Evolutionary conservation across 2,113 vertebrate species (phyloP).

Genomic region (Anser cygnoides): DNA sequence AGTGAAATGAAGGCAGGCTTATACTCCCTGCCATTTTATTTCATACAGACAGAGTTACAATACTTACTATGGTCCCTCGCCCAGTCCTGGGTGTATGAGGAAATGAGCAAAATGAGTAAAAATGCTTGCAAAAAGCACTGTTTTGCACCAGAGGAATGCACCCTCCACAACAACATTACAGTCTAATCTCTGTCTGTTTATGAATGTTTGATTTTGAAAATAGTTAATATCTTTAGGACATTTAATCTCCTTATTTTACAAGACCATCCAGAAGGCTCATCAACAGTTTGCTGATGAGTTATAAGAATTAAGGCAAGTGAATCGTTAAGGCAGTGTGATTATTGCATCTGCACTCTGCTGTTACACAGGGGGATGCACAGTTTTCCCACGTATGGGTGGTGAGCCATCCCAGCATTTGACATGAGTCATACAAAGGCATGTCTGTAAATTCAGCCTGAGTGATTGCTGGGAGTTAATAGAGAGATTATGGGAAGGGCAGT

Average conservation of each 20-base stretch:
- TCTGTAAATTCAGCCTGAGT: background rate
- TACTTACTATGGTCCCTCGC: background rate
- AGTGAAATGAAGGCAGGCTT: background rate
- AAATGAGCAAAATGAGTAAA: background rate
- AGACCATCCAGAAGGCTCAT: background rate
- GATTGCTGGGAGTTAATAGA: background rate
- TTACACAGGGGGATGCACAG: background rate
- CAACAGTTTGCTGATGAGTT: background rate
- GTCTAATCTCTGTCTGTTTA: background rate
- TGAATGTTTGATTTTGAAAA: background rate
- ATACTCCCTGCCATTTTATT: background rate
- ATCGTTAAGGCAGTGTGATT: accelerated
- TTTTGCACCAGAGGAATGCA: background rate
- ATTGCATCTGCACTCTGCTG: accelerated
- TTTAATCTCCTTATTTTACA: background rate
- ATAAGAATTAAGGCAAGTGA: background rate
- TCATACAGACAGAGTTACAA: background rate
- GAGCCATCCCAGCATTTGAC: background rate
- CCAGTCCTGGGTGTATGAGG: background rate
- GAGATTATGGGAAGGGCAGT: background rate
- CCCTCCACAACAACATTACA: background rate
- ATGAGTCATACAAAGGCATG: background rate
- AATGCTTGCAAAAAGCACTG: background rate
- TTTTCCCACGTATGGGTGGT: accelerated
- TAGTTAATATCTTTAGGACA: background rate